phyloP scores from a whole-genome alignment of 1,140 invertebrate species.

The Charaxes varanes region DNA sequence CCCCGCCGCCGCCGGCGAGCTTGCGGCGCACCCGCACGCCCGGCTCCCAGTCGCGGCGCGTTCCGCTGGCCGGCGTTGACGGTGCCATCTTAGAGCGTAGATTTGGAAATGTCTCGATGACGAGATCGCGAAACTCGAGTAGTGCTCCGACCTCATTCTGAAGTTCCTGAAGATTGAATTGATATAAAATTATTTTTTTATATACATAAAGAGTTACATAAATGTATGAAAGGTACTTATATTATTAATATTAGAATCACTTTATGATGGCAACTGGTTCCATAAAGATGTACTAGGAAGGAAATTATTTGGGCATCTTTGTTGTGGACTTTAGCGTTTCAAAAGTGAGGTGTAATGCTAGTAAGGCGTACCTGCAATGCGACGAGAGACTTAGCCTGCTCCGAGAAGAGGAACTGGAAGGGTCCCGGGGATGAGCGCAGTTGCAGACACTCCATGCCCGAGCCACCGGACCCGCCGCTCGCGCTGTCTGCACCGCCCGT shows the following conservation, averaged over 20 bases:
- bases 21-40: conserved; percentile 85
- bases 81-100: conserved; percentile 84
- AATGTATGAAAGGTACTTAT: not conserved
- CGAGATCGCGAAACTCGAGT: conserved; percentile 91
- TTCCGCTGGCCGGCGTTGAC: conserved; percentile 61
- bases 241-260: too few species aligned
- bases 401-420: conserved; percentile 86
- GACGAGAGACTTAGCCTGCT: conserved; percentile 87
- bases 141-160: conserved; percentile 93
- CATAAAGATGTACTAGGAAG: too few species aligned
- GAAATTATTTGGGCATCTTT: too few species aligned
- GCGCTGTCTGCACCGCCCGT: conserved; percentile 70
- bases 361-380: conserved; percentile 75
- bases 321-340: too few species aligned
- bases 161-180: conserved; percentile 78
- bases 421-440: conserved; percentile 77
- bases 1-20: conserved; percentile 76
- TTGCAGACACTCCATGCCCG: conserved; percentile 83
- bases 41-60: conserved; percentile 81
- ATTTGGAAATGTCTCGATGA: conserved; percentile 93
- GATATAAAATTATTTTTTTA: too few species aligned
- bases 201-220: too few species aligned
- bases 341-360: too few species aligned
- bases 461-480: conserved; percentile 74
- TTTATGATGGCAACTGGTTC: too few species aligned